Evolutionary conservation across 2,797 vertebrate genomes (phyloP), one percentile per base, ranked within the genome.

Genomic region (Picus viridis): DNA sequence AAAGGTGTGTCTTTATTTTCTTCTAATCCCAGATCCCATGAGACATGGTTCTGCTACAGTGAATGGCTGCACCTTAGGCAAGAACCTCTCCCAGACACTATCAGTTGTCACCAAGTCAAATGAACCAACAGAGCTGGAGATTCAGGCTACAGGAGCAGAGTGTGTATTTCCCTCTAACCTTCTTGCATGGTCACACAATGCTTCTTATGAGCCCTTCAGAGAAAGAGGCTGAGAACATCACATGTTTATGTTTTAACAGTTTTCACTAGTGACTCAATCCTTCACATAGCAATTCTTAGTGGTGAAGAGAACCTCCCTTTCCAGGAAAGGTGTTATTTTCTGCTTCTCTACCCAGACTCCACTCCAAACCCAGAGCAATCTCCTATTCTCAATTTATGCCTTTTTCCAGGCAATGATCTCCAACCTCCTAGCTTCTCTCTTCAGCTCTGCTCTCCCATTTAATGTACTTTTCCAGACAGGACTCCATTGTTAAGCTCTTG

Each of bases 41-140:
- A 88, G 83, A 91, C 84, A 65, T 0, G 1, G 45, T 76, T 88
- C 79, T 88, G 73, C 77, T 79, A 41, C 9, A 80, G 29, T 19
- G 69, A 88, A 92, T 10, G 47, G 67, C 64, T 85, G 64, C 63
- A 94, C 77, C 86, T 89, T 71, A 78, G 89, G 91, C 71, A 87
- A 93, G 69, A 86, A 76, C 68, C 71, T 92, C 74, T 88, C 56
- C 72, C 84, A 86, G 57, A 47, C 53, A 84, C 67, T 13, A 85
- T 23, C 64, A 77, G 79, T 54, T 88, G 67, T 71, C 86, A 93
- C 78, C 78, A 82, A 96, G 86, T 82, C 81, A 89, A 95, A 96
- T 71, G 41, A 96, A 89, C 69, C 53, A 65, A 90, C 27, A 0
- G 78, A 91, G 69, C 79, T 89, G 88, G 93, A 95, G 94, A 89